phyloP scores from a whole-genome alignment of 2,113 vertebrate genomes.

The Podiceps cristatus region DNA sequence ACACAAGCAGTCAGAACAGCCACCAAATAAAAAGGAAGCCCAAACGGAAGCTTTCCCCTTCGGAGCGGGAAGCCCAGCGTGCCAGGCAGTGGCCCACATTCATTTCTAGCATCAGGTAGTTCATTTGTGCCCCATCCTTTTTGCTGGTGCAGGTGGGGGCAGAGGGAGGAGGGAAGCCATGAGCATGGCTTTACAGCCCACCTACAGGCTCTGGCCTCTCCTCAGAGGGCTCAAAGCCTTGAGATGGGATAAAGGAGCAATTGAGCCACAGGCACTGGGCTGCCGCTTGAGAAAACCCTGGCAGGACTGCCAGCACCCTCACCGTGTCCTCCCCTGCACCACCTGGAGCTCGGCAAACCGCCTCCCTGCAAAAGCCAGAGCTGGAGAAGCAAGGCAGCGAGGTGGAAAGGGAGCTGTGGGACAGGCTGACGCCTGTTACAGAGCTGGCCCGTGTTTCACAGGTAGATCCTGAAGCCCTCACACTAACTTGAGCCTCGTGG shows the following conservation, averaged over 20 bases:
- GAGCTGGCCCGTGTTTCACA: not conserved
- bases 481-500: rapidly evolving
- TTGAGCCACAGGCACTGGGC: not conserved
- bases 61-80: rapidly evolving
- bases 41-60: not conserved
- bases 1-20: not conserved
- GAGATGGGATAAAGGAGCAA: not conserved
- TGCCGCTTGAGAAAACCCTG: not conserved
- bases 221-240: not conserved
- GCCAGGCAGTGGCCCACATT: not conserved
- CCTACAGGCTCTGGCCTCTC: not conserved
- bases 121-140: not conserved
- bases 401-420: not conserved
- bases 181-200: not conserved
- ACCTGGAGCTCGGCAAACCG: not conserved
- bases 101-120: not conserved
- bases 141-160: not conserved
- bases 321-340: not conserved
- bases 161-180: not conserved
- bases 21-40: not conserved
- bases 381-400: not conserved
- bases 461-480: not conserved
- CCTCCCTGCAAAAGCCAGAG: not conserved
- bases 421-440: rapidly evolving
- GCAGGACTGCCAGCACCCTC: not conserved